Percentiles rank a stretch among this genome's conserved stretches.
Conservation (phyloP, 1,140 invertebrate species). For the Saccostrea cuccullata region DNA sequence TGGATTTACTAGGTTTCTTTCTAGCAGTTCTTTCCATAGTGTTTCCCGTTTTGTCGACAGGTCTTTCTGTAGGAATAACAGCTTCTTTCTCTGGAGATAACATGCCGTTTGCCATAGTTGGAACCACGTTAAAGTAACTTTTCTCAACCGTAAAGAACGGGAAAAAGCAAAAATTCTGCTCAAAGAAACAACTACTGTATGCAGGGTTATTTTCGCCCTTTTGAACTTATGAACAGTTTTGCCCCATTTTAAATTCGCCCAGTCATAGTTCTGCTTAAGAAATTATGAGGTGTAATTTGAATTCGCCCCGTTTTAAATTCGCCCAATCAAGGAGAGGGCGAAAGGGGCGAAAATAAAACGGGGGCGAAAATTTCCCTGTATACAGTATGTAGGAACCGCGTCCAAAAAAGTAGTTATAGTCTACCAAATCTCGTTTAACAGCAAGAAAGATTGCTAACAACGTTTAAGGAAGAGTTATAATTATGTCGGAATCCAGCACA, state of each 20-base stretch:
- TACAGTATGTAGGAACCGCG: not conserved
- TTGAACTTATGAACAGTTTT: too few species aligned
- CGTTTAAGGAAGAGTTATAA: not conserved
- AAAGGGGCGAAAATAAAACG: too few species aligned
- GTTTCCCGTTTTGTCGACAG: not conserved
- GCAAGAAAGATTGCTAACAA: not conserved
- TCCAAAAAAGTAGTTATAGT: not conserved
- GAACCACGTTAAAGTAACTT: not conserved
- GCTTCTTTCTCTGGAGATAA: not conserved
- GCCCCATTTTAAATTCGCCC: too few species aligned
- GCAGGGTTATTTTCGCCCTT: too few species aligned
- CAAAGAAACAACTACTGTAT: too few species aligned
- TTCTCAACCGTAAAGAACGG: not conserved
- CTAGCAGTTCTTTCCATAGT: not conserved
- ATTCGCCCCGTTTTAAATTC: too few species aligned
- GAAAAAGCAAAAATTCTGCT: not conserved
- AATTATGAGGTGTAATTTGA: too few species aligned
- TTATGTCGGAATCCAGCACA: not conserved
- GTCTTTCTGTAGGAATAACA: not conserved
- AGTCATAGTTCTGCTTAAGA: too few species aligned
- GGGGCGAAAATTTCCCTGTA: too few species aligned
- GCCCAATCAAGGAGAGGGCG: too few species aligned
- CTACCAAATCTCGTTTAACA: conserved; percentile 7
- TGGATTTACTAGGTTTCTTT: not conserved
- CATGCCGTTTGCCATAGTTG: not conserved